A percentile compares a stretch with the other conserved stretches of the same genome.
These are phyloP conservation scores for Teleiodes luculella DNA, from an alignment of 2,888 invertebrate species.

Conservation along the genomic window DNA sequence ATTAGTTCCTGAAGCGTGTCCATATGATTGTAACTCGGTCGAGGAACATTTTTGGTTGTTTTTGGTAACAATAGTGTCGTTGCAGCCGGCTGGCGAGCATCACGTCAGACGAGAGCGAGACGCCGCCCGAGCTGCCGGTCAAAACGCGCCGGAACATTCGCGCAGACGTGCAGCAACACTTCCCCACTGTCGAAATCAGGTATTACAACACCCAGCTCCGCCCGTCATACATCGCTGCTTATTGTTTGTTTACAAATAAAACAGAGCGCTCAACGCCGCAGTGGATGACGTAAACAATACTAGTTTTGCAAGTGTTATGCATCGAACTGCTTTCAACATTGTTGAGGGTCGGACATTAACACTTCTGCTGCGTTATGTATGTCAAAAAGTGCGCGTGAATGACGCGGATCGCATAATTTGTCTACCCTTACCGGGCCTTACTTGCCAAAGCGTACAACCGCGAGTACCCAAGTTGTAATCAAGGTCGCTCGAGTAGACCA, in stretches of 20 bases:
- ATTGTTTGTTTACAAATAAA: slow-evolving; percentile 17
- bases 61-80: slow-evolving; percentile 25
- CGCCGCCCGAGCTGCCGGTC: slow-evolving; percentile 81
- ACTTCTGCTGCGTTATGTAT: too few relatives aligned
- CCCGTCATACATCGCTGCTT: slow-evolving; percentile 15
- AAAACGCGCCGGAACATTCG: slow-evolving; percentile 74
- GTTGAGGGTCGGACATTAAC: too few relatives aligned
- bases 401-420: background rate
- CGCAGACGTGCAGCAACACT: slow-evolving; percentile 68
- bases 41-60: slow-evolving; percentile 1
- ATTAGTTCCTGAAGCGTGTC: background rate
- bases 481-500: slow-evolving; percentile 5
- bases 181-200: slow-evolving; percentile 69
- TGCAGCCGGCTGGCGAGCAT: slow-evolving; percentile 60
- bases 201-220: slow-evolving; percentile 27
- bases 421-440: background rate
- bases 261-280: background rate
- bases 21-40: background rate
- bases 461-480: background rate
- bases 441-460: background rate
- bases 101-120: slow-evolving; percentile 67
- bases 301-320: background rate
- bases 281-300: background rate
- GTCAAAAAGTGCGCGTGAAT: background rate
- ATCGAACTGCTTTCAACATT: too few relatives aligned